These are phyloP conservation scores for Cinclus cinclus DNA, from an alignment of 2,113 vertebrate genomes.

Conservation along the genomic window DNA sequence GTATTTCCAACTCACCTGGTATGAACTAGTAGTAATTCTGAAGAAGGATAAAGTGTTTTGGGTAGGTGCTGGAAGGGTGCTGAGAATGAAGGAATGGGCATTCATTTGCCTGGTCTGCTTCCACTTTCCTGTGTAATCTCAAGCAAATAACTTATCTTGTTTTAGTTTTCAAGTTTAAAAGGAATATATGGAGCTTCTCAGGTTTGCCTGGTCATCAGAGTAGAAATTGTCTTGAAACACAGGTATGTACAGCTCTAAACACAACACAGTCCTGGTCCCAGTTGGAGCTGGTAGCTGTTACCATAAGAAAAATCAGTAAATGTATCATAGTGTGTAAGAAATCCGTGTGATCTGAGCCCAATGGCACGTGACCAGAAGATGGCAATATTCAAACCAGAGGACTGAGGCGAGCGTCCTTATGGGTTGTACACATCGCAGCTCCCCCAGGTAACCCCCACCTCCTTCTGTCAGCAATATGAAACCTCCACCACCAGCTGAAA, in stretches of 20 bases:
- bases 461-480: slow-evolving; percentile 13
- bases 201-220: not conserved
- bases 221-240: not conserved
- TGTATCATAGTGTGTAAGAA: not conserved
- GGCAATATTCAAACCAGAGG: not conserved
- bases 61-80: not conserved
- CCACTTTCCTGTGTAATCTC: not conserved
- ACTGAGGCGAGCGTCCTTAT: not conserved
- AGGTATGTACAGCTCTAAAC: not conserved
- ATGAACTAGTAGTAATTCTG: not conserved
- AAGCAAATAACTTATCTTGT: not conserved
- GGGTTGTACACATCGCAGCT: not conserved
- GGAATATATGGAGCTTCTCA: not conserved
- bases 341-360: not conserved
- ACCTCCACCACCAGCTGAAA: slow-evolving; percentile 21
- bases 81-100: not conserved
- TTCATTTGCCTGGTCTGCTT: not conserved
- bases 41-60: not conserved
- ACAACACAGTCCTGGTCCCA: not conserved
- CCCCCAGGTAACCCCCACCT: not conserved
- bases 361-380: not conserved
- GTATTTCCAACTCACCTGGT: not conserved
- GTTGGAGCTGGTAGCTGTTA: not conserved
- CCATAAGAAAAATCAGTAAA: slow-evolving; percentile 12
- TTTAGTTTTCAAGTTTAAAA: not conserved